Conservation (phyloP, 2,888 invertebrate species). For the Xanthia icteritia region DNA sequence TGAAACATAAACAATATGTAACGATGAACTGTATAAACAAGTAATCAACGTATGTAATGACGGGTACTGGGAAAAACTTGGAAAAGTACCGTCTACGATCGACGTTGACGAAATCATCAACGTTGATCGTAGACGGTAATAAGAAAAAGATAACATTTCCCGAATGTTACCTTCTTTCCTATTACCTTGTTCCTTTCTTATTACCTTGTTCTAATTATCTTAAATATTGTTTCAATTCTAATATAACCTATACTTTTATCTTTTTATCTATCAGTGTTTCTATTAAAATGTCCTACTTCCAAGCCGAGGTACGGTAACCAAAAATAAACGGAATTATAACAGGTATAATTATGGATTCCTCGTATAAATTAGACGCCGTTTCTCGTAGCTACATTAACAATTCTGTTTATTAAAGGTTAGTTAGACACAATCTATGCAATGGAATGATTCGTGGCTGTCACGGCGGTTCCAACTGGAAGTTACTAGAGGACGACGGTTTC, state of each 20-base stretch:
- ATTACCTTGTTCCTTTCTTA: background rate
- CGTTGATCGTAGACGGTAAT: too few species aligned
- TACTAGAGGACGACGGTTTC: conserved; percentile 14
- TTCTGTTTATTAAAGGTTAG: conserved; percentile 34
- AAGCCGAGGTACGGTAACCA: background rate
- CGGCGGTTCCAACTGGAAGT: conserved; percentile 12
- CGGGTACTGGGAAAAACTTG: conserved; percentile 2
- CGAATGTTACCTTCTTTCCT: conserved; percentile 1
- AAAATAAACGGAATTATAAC: conserved; percentile 32
- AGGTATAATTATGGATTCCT: conserved; percentile 35
- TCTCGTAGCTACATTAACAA: conserved; percentile 16
- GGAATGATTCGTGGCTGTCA: conserved; percentile 35
- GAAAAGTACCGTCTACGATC: background rate
- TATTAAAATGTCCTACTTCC: background rate
- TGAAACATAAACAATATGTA: background rate
- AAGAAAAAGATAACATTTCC: too few species aligned
- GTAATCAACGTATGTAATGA: background rate
- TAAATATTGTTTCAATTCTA: background rate
- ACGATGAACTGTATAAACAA: background rate
- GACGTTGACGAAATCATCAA: too few species aligned
- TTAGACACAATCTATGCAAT: conserved; percentile 17
- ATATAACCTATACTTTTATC: background rate
- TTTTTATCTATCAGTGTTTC: background rate
- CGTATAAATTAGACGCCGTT: conserved; percentile 26
- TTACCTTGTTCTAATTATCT: conserved; percentile 12